Conservation (phyloP, 2,797 vertebrate genomes). For the Tachyglossus aculeatus region DNA sequence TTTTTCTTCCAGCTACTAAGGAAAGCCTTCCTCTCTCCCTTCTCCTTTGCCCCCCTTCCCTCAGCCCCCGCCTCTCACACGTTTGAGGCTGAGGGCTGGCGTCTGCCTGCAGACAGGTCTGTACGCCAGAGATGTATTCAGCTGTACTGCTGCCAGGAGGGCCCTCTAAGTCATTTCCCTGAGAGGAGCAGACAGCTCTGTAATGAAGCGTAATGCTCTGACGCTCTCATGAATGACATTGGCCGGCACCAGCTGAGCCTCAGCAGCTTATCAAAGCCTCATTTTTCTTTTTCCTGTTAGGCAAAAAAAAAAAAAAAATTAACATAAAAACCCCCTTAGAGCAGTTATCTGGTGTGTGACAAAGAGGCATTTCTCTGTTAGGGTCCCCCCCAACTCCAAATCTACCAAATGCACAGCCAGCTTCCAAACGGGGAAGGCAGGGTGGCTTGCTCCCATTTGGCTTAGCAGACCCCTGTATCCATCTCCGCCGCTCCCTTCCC, state of each 20-base stretch:
- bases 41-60: no score
- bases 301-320: neutral
- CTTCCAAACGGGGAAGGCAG: no score
- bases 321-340: conserved; percentile 20
- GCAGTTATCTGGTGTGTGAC: neutral
- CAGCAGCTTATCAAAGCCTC: neutral
- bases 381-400: neutral
- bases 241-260: conserved; percentile 41
- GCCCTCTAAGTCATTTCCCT: conserved; percentile 54
- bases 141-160: conserved; percentile 26
- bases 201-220: conserved; percentile 63
- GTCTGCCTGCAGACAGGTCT: conserved; percentile 25
- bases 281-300: conserved; percentile 34
- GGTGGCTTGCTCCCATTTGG: no score
- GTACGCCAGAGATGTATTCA: neutral
- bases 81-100: neutral
- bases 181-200: conserved; percentile 66
- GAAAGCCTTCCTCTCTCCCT: neutral
- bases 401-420: neutral
- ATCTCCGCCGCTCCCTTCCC: neutral
- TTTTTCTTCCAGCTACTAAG: neutral
- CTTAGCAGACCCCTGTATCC: no score
- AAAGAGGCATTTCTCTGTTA: conserved; percentile 16
- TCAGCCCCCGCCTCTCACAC: neutral
- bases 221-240: conserved; percentile 60